These are phyloP conservation scores for Threskiornis aethiopicus DNA, from an alignment of 2,797 vertebrate genomes.

Conservation along the genomic window DNA sequence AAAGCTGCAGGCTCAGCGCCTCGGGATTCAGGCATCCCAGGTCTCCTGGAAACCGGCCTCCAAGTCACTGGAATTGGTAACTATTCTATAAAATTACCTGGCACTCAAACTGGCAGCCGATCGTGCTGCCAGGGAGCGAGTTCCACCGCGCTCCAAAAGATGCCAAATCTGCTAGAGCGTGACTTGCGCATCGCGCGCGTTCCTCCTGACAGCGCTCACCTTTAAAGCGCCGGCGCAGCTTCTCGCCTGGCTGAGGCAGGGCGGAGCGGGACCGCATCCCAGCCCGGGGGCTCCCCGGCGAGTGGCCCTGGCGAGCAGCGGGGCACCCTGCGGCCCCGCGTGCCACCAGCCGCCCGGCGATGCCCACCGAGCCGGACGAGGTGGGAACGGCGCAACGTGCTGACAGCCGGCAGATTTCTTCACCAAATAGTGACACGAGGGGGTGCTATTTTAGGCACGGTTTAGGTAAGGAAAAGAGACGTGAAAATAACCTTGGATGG, in stretches of 20 bases:
- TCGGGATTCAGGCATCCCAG: not conserved
- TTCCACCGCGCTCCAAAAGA: not conserved
- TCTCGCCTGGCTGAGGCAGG: not conserved
- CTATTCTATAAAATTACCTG: not conserved
- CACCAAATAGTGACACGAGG: slow-evolving; percentile 21
- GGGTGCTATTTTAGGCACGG: slow-evolving; percentile 23
- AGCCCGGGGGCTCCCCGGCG: not conserved
- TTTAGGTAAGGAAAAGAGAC: not conserved
- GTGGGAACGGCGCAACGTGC: not conserved
- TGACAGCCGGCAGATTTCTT: not conserved
- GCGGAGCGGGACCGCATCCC: not conserved
- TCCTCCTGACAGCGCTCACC: not conserved
- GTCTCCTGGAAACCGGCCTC: not conserved
- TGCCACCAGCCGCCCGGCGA: not conserved
- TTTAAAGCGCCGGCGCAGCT: not conserved
- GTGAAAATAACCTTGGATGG: slow-evolving; percentile 18
- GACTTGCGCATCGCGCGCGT: not conserved
- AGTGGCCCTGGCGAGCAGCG: not conserved
- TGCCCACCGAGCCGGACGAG: not conserved
- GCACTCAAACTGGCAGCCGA: not conserved
- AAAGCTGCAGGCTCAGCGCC: not conserved
- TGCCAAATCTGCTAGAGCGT: not conserved
- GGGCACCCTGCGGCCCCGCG: not conserved
- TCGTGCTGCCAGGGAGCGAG: not conserved
- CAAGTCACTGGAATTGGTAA: not conserved